Conservation (phyloP, 2,113 vertebrate genomes). For the Heloderma charlesbogerti region DNA sequence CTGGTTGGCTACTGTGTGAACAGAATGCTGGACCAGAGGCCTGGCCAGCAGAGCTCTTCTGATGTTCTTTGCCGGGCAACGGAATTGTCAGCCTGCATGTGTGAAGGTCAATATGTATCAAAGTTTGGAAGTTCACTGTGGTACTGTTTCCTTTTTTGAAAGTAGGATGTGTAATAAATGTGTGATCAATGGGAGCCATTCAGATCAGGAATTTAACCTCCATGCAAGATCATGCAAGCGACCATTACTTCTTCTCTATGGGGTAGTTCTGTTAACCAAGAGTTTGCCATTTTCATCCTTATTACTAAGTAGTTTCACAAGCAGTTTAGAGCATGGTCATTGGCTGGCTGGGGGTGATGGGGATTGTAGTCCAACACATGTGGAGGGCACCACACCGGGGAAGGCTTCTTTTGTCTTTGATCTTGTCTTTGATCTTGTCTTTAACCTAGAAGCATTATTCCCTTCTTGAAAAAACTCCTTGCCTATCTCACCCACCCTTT, state of each 20-base stretch:
- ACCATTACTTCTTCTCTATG: background rate
- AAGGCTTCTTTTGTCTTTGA: too few relatives aligned
- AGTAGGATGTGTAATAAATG: background rate
- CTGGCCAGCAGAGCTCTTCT: too few relatives aligned
- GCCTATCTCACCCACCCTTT: background rate
- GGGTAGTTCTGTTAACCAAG: background rate
- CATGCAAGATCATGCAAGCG: background rate
- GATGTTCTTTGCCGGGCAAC: too few relatives aligned
- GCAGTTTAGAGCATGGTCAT: background rate
- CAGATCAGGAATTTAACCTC: too few relatives aligned
- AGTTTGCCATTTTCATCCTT: background rate
- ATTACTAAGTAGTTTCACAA: background rate
- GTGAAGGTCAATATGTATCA: background rate
- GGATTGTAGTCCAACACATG: too few relatives aligned
- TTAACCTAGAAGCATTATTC: slow-evolving; percentile 15
- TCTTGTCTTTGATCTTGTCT: too few relatives aligned
- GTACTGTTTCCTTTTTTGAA: background rate
- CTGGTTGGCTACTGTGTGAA: too few relatives aligned
- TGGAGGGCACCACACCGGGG: too few relatives aligned
- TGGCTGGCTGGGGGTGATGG: too few relatives aligned
- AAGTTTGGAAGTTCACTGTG: slow-evolving; percentile 20
- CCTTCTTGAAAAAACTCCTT: background rate
- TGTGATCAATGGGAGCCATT: background rate
- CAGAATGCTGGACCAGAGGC: too few relatives aligned
- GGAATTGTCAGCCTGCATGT: background rate